Base-by-base conservation (phyloP, 2,888 invertebrate genomes). In the Caenorhabditis panamensis region DNA sequence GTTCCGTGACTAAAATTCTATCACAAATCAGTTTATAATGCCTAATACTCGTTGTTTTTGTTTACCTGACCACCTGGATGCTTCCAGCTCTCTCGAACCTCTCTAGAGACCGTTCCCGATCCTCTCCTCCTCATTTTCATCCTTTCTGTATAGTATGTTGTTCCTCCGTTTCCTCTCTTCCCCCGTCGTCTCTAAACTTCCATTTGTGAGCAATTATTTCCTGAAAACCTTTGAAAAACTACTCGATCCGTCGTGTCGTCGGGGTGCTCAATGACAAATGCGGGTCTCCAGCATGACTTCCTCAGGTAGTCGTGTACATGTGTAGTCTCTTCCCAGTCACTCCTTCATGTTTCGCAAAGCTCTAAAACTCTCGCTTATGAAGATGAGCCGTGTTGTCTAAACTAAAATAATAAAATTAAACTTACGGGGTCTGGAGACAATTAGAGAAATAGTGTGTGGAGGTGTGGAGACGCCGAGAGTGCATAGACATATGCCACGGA, bases 391-490 rank as follows among this genome's bases (percentile, higher is more conserved):
- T 41, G n/a, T 24, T 54, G 16, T 28, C 31, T 20, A 53, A 47
- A 47, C 62, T 54, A 63, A 63, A 62, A 62, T 73, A 73, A 73
- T 73, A 73, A 47, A 73, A 73, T 73, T 73, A 73, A 64, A 73
- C 58, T 63, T 64, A 49, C 58, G 64, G 62, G 51, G 73, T 66
- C 73, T 73, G 73, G 73, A 76, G 75, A 76, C 54, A 76, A 67
- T 67, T 67, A 76, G 75, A 56, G 66, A 67, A 61, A 76, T 37
- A 76, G 66, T 51, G 75, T 16, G 54, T 9, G 58, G 41, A 49
- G 63, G 64, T 47, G 20, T 13, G 49, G 75, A 66, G 59, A 44
- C 5, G 49, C 13, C 3, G 36, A 37, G 9, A 53, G 22, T 41
- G 41, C 28, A 31, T 4, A 31, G 31, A 31, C 31, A 54, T 26